Conservation (phyloP, 2,888 invertebrate genomes). For the Schizotus pectinicornis region DNA sequence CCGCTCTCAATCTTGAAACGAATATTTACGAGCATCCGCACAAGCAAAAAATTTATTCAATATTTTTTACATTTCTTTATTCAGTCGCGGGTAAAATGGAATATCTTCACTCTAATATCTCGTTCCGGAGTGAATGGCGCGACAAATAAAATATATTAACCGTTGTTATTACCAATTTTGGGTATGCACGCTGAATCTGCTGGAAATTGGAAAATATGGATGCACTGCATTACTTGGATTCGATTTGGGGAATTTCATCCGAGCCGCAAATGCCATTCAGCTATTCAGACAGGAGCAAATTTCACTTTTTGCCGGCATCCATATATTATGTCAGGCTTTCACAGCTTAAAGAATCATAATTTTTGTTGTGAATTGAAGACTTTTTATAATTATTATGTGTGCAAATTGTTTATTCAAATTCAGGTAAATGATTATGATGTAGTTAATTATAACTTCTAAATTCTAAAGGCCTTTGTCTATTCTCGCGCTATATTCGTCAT, state of each 20-base stretch:
- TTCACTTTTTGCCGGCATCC: too few relatives aligned
- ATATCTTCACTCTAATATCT: constrained; percentile 17
- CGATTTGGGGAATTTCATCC: constrained; percentile 7
- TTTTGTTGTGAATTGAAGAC: too few relatives aligned
- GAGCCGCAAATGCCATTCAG: neutral
- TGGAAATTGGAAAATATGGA: constrained; percentile 18
- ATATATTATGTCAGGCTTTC: too few relatives aligned
- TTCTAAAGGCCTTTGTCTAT: too few relatives aligned
- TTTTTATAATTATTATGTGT: too few relatives aligned
- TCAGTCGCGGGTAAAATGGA: constrained; percentile 23
- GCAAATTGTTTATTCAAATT: too few relatives aligned
- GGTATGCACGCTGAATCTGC: neutral
- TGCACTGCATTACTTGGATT: constrained; percentile 2
- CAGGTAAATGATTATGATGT: too few relatives aligned
- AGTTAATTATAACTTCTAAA: too few relatives aligned
- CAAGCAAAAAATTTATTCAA: constrained; percentile 25
- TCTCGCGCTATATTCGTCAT: too few relatives aligned
- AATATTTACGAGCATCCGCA: constrained; percentile 24
- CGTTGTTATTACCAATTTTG: constrained; percentile 22
- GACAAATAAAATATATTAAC: constrained; percentile 14
- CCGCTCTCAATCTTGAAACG: constrained; percentile 19
- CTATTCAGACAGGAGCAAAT: constrained; percentile 1
- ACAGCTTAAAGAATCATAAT: too few relatives aligned
- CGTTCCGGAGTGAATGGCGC: constrained; percentile 9
- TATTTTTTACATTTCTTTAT: constrained; percentile 28